Conservation (phyloP, 1,140 invertebrate genomes). For the Bilobella aurantiaca region DNA sequence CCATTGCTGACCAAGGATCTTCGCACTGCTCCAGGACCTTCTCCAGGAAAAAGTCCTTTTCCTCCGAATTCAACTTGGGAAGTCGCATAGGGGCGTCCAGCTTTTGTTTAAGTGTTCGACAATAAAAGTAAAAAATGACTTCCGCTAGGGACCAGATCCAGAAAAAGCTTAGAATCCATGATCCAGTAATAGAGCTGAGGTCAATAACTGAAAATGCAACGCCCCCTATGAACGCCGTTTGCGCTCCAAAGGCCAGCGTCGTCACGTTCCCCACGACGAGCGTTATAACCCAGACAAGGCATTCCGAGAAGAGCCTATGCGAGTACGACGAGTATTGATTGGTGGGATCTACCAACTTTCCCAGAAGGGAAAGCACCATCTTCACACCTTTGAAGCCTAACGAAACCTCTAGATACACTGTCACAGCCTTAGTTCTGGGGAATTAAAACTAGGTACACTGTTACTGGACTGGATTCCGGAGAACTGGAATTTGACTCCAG, state of each 20-base stretch:
- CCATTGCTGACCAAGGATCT: background rate
- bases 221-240: background rate
- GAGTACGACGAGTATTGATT: background rate
- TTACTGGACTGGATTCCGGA: too few species aligned
- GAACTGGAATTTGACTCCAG: too few species aligned
- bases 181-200: background rate
- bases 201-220: background rate
- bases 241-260: background rate
- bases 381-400: background rate
- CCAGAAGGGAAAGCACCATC: conserved; percentile 1
- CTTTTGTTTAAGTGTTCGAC: background rate
- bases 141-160: background rate
- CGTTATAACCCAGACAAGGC: background rate
- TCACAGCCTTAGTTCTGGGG: too few species aligned
- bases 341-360: conserved; percentile 4
- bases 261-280: background rate
- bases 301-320: conserved; percentile 1
- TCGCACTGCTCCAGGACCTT: background rate
- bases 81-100: background rate
- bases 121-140: conserved; percentile 12
- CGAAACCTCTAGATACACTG: too few species aligned
- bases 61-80: background rate
- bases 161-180: background rate
- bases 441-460: too few species aligned
- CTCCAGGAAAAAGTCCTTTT: background rate